A percentile compares a stretch with the other conserved stretches of the same genome.
phyloP scores from a whole-genome alignment of 2,113 vertebrate genomes.

The Tetrax tetrax region DNA sequence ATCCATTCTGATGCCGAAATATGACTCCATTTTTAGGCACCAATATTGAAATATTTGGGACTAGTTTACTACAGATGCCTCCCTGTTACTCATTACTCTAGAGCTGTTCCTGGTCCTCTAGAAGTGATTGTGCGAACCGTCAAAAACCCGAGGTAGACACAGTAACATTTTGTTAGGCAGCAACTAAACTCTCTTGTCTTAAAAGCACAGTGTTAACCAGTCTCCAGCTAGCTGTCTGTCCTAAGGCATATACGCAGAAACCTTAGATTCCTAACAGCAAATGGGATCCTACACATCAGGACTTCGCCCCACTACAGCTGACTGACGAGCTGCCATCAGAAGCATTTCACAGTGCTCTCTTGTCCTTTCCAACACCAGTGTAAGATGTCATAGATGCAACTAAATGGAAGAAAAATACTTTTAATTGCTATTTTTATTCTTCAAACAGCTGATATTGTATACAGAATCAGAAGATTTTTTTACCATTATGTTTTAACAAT shows the following conservation, averaged over 20 bases:
- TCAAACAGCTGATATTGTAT: background rate
- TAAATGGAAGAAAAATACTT: background rate
- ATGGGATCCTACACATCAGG: background rate
- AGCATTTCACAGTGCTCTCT: background rate
- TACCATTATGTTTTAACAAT: background rate
- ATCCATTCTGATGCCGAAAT: background rate
- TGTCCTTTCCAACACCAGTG: background rate
- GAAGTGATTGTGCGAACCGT: background rate
- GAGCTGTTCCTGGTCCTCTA: background rate
- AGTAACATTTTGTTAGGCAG: background rate
- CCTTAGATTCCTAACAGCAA: background rate
- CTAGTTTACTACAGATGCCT: background rate
- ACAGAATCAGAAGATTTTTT: background rate
- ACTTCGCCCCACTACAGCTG: background rate
- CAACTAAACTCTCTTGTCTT: background rate
- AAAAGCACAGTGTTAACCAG: background rate
- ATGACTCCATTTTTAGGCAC: background rate
- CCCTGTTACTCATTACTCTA: background rate
- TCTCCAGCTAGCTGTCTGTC: background rate
- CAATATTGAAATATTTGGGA: rapidly evolving
- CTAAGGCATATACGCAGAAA: background rate
- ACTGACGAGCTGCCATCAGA: background rate
- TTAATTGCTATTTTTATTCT: background rate
- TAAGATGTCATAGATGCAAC: background rate
- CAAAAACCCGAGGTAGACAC: background rate